Evolutionary conservation across 2,797 vertebrate species (phyloP), one percentile per base, ranked within the genome.

Genomic region (Helicolenus hilgendorfi): DNA sequence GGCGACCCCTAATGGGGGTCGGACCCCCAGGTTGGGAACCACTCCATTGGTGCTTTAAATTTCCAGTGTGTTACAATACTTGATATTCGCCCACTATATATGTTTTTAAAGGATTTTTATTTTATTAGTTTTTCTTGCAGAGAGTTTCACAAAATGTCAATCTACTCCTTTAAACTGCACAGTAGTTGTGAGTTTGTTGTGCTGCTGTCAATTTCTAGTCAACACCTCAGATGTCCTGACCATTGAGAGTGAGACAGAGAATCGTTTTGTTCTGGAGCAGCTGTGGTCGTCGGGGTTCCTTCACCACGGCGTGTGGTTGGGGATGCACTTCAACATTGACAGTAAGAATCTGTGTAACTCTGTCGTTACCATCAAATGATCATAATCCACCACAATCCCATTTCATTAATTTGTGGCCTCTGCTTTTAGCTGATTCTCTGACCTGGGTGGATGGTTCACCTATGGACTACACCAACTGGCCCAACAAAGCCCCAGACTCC

Each of bases 391-490:
- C n/a, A 15, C 3, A 15, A 29, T 29, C 3, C 1, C 4, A 1
- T 81, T 33, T 70, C 8, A 65, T 53, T 81, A 26, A 84, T 69
- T 2, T 14, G 36, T 49, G n/a, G 3, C 29, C 15, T 87, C n/a
- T 92, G 56, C 38, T 83, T 94, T 49, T 84, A 99, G 98, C 97
- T 91, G 95, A 97, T 38, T 97, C 97, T 20, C 9, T 98, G 81
- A 86, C 90, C 56, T 99, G 98, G 98, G 93, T 98, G 77, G 98
- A 98, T 59, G 98, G 98, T 11, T 98, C 98, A 41, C 92, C 96
- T 6, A 89, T 98, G 85, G 95, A 97, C 62, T 98, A 97, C 89
- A 98, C 98, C 65, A 98, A 98, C 96, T 99, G 98, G 99, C 96
- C 95, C 70, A 91, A 96, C 93, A 95, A 94, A 86, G 95, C 96